phyloP scores from a whole-genome alignment of 2,888 invertebrate species.

The Osedax frankpressi region DNA sequence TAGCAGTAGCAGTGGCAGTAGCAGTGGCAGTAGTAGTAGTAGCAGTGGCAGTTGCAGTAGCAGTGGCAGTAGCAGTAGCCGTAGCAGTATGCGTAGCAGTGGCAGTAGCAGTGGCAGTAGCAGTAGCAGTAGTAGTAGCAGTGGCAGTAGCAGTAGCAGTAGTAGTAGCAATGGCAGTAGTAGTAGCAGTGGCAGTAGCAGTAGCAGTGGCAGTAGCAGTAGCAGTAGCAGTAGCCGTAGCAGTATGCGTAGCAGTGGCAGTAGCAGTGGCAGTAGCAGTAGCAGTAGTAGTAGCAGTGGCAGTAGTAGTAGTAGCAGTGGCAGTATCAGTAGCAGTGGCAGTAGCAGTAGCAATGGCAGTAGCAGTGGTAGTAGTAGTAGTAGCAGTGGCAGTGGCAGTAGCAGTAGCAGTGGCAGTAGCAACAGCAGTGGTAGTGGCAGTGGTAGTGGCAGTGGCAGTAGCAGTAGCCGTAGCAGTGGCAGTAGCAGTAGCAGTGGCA shows the following conservation, averaged over 20 bases:
- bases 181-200: background rate
- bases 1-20: background rate
- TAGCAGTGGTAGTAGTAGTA: background rate
- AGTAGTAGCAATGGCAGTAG: background rate
- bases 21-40: background rate
- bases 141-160: background rate
- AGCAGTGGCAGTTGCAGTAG: background rate
- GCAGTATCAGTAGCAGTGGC: background rate
- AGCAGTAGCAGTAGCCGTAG: background rate
- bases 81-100: slow-evolving; percentile 10
- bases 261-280: background rate
- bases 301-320: background rate
- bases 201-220: background rate
- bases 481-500: background rate
- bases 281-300: background rate
- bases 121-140: background rate
- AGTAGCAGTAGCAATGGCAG: background rate
- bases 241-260: background rate
- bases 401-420: background rate
- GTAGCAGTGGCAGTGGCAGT: background rate
- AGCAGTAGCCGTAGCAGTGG: background rate
- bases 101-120: background rate
- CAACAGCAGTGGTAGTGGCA: background rate
- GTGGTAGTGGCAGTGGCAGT: background rate
- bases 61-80: background rate